These are phyloP conservation scores for Drosophila kepulauana DNA, from an alignment of 1,140 invertebrate species.

Conservation along the genomic window DNA sequence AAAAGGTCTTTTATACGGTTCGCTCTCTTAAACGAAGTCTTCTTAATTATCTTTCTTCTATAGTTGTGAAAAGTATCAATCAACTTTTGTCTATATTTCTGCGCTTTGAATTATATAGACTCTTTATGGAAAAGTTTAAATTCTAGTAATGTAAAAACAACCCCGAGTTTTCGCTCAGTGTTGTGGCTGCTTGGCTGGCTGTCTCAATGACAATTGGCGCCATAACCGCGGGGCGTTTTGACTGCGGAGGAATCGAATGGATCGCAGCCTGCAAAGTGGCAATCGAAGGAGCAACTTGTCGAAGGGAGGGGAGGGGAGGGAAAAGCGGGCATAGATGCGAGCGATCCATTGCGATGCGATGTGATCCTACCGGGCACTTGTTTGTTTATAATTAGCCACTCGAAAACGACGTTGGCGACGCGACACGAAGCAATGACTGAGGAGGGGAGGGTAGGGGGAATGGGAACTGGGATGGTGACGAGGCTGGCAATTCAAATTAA, in stretches of 20 bases:
- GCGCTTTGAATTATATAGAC: no score
- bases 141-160: no score
- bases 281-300: no score
- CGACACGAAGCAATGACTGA: neutral
- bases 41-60: no score
- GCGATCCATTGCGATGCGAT: conserved; percentile 3
- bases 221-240: conserved; percentile 72
- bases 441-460: neutral
- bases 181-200: conserved; percentile 11
- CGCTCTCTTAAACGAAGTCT: no score
- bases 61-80: no score
- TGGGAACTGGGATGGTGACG: neutral
- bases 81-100: no score
- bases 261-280: neutral
- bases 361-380: conserved; percentile 57
- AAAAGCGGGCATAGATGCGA: conserved; percentile 12
- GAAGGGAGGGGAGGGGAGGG: neutral
- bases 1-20: no score
- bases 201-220: conserved; percentile 81
- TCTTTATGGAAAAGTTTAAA: no score
- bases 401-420: conserved; percentile 42
- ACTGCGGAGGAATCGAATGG: conserved; percentile 17
- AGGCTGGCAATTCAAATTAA: conserved; percentile 74
- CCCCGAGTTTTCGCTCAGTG: conserved; percentile 26
- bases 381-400: conserved; percentile 82